These are phyloP conservation scores for Mesaphorura yosii DNA, from an alignment of 1,140 invertebrate genomes.

Conservation along the genomic window DNA sequence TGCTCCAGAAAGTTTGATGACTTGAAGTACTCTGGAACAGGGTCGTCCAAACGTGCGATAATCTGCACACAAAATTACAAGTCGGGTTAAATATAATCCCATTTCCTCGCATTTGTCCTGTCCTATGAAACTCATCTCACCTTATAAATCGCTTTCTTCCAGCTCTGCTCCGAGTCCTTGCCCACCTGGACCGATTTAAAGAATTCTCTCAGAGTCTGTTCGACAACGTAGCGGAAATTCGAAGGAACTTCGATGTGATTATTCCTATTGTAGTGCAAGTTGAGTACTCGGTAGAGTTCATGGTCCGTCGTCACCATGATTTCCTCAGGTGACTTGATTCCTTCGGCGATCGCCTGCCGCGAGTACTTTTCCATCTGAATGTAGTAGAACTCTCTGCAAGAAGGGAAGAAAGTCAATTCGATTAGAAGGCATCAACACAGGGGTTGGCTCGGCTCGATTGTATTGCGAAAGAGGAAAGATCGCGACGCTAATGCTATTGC, in stretches of 20 bases:
- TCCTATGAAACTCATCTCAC: slow-evolving; percentile 9
- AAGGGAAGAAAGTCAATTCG: not conserved
- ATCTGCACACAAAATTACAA: slow-evolving; percentile 41
- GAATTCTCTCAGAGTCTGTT: slow-evolving; percentile 95
- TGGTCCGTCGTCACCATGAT: slow-evolving; percentile 86
- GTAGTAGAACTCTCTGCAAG: slow-evolving; percentile 98
- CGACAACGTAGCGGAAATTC: slow-evolving; percentile 90
- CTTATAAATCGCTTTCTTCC: slow-evolving; percentile 99
- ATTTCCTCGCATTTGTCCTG: not conserved
- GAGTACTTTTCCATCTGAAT: slow-evolving; percentile 99
- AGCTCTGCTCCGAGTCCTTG: slow-evolving; percentile 94
- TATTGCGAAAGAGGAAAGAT: no score
- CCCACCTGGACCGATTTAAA: slow-evolving; percentile 92
- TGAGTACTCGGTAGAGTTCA: slow-evolving; percentile 93
- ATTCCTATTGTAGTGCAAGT: slow-evolving; percentile 99
- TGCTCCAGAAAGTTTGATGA: slow-evolving; percentile 97
- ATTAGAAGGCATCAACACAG: not conserved
- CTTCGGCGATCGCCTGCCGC: slow-evolving; percentile 91
- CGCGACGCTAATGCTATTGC: no score
- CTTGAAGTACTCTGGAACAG: slow-evolving; percentile 98
- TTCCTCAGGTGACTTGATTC: slow-evolving; percentile 82
- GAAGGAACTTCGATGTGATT: slow-evolving; percentile 99
- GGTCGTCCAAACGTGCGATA: slow-evolving; percentile 95
- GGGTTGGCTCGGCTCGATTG: no score
- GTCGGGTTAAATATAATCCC: not conserved